Base-by-base conservation (phyloP, 2,888 invertebrate genomes). In the Drosophila peninsularis region DNA sequence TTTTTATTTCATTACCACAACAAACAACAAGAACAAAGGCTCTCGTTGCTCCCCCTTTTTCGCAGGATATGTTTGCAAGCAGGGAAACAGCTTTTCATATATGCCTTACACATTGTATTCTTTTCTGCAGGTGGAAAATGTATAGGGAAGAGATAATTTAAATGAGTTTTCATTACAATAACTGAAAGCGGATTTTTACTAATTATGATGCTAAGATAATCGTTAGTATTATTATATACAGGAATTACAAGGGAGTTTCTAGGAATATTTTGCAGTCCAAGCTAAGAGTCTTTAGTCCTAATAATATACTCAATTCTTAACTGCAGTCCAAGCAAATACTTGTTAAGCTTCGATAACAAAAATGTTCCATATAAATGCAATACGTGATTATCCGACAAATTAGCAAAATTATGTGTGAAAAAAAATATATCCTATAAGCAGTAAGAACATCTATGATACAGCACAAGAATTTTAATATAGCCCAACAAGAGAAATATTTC, bases 1-100 rank as follows among this genome's bases (percentile, higher is more conserved):
- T 64, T 61, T 58, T 67, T 47, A 74, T 80, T 80, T 76, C 55
- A 67, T 80, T 64, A 61, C 68, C 45, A 62, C 73, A 62, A 76
- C 72, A 71, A 70, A 67, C 62, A 54, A 66, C 39, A 49, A 32
- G 47, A 49, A 52, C 34, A 41, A 57, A 57, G 17, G 14, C 55
- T 37, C 30, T 44, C 52, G 54, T 49, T 55, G 44, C 17, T 63
- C 56, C 62, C 47, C 45, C 45, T 11, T 47, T 47, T 32, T 17
- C 17, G 62, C 44, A 70, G 69, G 57, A 75, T 61, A 44, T 62
- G 55, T 54, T 75, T 13, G 34, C 32, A 2, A 17, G 52, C 37
- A 14, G 60, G 41, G n/a, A 47, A 56, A 64, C 55, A 36, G 55
- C 47, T 47, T 72, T 27, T 60, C 32, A 47, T 56, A 47, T 56